Evolutionary conservation across 2,797 vertebrate species (phyloP).

Genomic region (Platalea minor): DNA sequence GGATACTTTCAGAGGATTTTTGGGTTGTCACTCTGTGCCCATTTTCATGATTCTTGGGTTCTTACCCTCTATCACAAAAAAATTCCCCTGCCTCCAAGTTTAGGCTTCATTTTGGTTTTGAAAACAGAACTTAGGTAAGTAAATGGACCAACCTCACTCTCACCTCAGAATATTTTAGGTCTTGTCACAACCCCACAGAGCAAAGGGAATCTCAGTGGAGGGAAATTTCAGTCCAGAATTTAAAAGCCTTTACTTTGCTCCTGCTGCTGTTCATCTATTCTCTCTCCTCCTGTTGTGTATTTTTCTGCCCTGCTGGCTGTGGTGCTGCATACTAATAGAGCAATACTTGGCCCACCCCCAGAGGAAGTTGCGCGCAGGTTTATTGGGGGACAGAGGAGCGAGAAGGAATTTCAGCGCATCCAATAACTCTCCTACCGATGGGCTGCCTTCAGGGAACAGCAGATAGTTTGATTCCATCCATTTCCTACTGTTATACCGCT

Average conservation of each 20-base stretch:
- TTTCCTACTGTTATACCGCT: not conserved
- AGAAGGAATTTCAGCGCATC: not conserved
- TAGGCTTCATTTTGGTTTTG: not conserved
- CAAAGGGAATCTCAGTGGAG: not conserved
- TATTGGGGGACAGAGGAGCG: not conserved
- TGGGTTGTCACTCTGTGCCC: not conserved
- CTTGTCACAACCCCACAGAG: not conserved
- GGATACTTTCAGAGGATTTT: not conserved
- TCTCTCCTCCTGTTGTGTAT: not conserved
- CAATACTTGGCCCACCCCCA: not conserved
- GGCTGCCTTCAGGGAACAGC: not conserved
- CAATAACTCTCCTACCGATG: not conserved
- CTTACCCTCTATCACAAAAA: not conserved
- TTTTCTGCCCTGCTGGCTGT: not conserved
- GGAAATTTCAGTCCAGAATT: not conserved
- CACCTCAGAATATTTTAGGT: not conserved
- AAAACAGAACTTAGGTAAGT: not conserved
- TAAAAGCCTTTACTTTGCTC: not conserved
- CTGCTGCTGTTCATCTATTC: not conserved
- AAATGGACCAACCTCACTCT: not conserved
- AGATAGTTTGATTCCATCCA: not conserved
- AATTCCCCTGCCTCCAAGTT: not conserved
- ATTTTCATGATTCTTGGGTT: not conserved
- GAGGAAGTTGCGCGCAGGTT: not conserved
- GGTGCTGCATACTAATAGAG: conserved; percentile 30